These are phyloP conservation scores for Chalcosyrphus nemorum DNA, from an alignment of 2,888 invertebrate species.

Conservation along the genomic window DNA sequence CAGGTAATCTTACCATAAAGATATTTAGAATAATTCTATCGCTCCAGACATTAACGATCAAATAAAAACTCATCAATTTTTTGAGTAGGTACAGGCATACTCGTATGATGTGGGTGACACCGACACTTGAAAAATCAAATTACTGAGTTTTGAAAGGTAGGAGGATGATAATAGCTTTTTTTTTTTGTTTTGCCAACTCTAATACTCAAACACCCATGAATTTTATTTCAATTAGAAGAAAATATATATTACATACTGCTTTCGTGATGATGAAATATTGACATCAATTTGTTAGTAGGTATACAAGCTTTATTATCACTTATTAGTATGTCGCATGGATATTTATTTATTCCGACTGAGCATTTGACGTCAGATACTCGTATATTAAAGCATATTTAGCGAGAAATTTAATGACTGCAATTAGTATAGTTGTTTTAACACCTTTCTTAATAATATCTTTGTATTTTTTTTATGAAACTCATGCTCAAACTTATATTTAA, in stretches of 20 bases:
- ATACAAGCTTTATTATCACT: not conserved
- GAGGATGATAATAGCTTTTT: no score
- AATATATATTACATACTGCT: no score
- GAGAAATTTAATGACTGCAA: not conserved
- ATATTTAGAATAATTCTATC: not conserved
- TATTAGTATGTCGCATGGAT: not conserved
- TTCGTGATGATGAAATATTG: no score
- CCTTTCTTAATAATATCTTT: not conserved
- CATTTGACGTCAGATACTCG: not conserved
- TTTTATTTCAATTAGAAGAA: not conserved
- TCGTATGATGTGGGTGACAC: not conserved
- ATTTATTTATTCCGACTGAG: not conserved
- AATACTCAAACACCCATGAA: no score
- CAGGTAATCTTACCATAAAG: not conserved
- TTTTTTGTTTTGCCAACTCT: no score
- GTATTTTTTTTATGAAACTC: not conserved
- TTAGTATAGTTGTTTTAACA: not conserved
- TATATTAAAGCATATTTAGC: not conserved
- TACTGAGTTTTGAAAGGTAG: not conserved
- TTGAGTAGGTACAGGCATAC: not conserved
- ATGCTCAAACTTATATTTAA: no score
- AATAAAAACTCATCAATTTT: not conserved
- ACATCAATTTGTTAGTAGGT: not conserved
- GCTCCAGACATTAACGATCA: not conserved
- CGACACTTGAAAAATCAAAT: not conserved